These are phyloP conservation scores for Pseudanteris insignis DNA, from an alignment of 2,888 invertebrate genomes.

Conservation along the genomic window DNA sequence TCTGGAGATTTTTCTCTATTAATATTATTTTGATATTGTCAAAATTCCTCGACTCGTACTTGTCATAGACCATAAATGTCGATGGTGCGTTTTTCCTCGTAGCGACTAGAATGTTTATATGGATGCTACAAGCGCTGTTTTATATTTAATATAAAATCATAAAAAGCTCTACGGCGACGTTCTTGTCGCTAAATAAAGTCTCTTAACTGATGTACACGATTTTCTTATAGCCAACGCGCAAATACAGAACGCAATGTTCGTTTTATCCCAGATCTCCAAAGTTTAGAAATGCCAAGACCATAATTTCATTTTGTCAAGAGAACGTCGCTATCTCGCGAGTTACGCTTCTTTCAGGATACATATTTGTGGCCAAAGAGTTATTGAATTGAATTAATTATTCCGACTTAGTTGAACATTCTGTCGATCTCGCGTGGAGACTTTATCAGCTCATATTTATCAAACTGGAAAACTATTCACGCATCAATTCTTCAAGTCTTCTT, in stretches of 20 bases:
- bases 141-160: slow-evolving; percentile 18
- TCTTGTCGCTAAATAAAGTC: slow-evolving; percentile 21
- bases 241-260: slow-evolving; percentile 9
- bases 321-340: background rate
- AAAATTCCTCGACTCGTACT: too few species aligned
- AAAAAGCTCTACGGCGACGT: slow-evolving; percentile 15
- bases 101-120: too few species aligned
- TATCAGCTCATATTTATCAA: background rate
- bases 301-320: background rate
- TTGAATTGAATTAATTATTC: too few species aligned
- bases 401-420: too few species aligned
- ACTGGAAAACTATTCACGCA: background rate
- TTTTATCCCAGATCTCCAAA: too few species aligned
- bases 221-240: slow-evolving; percentile 6
- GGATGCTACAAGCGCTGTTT: slow-evolving; percentile 1
- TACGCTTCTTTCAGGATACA: too few species aligned
- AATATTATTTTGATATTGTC: too few species aligned
- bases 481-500: background rate
- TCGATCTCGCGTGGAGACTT: too few species aligned
- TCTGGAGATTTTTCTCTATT: too few species aligned
- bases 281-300: background rate
- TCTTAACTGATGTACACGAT: slow-evolving; percentile 28
- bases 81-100: too few species aligned
- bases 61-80: too few species aligned
- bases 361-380: too few species aligned